These are phyloP conservation scores for Thymelicus lineola DNA, from an alignment of 2,888 invertebrate species.

Conservation along the genomic window DNA sequence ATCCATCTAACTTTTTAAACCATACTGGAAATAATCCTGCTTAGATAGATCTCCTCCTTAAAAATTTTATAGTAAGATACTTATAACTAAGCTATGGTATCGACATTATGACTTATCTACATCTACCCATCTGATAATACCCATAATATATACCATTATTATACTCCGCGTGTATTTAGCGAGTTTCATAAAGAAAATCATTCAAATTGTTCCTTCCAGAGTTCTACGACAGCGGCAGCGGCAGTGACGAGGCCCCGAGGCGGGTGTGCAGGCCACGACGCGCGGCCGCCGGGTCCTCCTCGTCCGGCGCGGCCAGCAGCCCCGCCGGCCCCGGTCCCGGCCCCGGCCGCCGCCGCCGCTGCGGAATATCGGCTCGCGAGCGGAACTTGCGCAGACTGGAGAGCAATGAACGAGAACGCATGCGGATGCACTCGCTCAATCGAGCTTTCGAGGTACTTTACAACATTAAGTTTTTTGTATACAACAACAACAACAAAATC, in stretches of 20 bases:
- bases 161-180: no score
- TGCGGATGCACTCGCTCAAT: conserved; percentile 96
- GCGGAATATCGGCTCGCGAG: conserved; percentile 92
- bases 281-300: conserved; percentile 58
- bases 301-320: conserved; percentile 61
- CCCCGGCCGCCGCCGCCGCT: conserved; percentile 87
- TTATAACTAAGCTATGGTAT: no score
- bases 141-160: no score
- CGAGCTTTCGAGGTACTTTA: conserved; percentile 92
- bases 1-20: no score
- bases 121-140: no score
- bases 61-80: no score
- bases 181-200: no score
- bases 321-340: conserved; percentile 51
- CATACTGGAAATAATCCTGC: no score
- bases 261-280: conserved; percentile 63
- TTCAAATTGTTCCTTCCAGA: conserved; percentile 55
- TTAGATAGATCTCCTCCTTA: no score
- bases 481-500: no score
- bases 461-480: no score
- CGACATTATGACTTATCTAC: no score
- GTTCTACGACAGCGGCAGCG: conserved; percentile 74
- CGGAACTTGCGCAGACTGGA: conserved; percentile 94
- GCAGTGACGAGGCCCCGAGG: conserved; percentile 66
- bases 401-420: conserved; percentile 95